Conservation (phyloP, 2,888 invertebrate genomes). For the Amitus sp. region DNA sequence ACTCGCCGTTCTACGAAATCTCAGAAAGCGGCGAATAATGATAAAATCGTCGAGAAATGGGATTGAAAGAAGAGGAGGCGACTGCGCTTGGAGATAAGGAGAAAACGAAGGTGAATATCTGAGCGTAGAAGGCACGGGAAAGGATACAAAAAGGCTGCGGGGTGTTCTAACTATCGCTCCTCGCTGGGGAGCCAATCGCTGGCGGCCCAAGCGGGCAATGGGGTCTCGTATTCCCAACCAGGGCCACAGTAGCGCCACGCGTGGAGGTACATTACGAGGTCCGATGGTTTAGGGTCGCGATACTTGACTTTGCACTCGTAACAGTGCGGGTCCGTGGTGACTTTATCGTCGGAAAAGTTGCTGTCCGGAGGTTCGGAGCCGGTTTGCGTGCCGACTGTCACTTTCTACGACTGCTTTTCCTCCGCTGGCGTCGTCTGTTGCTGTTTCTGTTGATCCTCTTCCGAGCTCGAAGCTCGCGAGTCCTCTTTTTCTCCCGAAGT, state of each 20-base stretch:
- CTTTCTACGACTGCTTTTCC: slow-evolving; percentile 64
- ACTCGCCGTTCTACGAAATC: no score
- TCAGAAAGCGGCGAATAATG: no score
- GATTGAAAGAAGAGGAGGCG: neutral
- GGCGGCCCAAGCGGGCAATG: slow-evolving; percentile 91
- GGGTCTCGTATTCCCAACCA: slow-evolving; percentile 93
- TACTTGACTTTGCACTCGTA: slow-evolving; percentile 93
- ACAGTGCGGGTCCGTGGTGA: slow-evolving; percentile 87
- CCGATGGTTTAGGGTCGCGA: slow-evolving; percentile 89
- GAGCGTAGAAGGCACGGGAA: slow-evolving; percentile 63
- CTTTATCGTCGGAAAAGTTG: slow-evolving; percentile 75
- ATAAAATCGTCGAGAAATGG: no score
- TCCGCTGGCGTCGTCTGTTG: slow-evolving; percentile 25
- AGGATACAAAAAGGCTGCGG: slow-evolving; percentile 48
- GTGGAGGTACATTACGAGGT: slow-evolving; percentile 95
- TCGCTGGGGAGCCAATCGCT: slow-evolving; percentile 81
- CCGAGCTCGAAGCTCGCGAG: slow-evolving; percentile 69
- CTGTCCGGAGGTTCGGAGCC: slow-evolving; percentile 80
- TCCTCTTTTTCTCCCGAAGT: slow-evolving; percentile 70
- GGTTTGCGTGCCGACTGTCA: slow-evolving; percentile 88
- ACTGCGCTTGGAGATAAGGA: neutral
- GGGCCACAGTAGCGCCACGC: slow-evolving; percentile 95
- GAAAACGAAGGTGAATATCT: slow-evolving; percentile 11
- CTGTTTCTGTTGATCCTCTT: slow-evolving; percentile 63
- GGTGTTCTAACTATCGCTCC: slow-evolving; percentile 66